phyloP scores from a whole-genome alignment of 2,797 vertebrate genomes.

The Anabacerthia variegaticeps region DNA sequence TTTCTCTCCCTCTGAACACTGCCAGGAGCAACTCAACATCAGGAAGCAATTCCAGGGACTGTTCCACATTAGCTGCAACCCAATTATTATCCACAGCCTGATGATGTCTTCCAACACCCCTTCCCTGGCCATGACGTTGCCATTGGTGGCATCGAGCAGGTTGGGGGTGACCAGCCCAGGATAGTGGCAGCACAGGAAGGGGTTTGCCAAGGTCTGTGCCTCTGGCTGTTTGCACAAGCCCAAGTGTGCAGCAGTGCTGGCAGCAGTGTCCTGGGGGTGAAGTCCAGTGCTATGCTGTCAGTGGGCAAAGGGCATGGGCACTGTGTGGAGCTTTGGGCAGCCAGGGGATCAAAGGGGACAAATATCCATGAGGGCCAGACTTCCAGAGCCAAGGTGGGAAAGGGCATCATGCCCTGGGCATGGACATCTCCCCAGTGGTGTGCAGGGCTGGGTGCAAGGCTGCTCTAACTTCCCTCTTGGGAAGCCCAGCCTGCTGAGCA shows the following conservation, averaged over 20 bases:
- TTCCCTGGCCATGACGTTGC: rapidly evolving
- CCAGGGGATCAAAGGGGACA: not conserved
- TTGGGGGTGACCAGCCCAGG: not conserved
- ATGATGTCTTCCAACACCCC: not conserved
- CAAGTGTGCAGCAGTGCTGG: not conserved
- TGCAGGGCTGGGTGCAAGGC: not conserved
- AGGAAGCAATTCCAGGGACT: conserved; percentile 14
- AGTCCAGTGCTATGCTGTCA: not conserved
- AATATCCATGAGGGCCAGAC: not conserved
- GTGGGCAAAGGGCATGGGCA: not conserved
- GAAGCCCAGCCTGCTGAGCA: not conserved
- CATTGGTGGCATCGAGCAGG: rapidly evolving
- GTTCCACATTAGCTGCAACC: conserved; percentile 5
- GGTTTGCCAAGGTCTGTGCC: not conserved
- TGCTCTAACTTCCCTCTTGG: not conserved
- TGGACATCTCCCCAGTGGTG: not conserved
- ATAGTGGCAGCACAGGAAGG: not conserved
- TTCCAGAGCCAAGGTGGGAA: not conserved
- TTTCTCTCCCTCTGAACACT: conserved; percentile 11
- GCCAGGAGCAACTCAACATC: conserved; percentile 23
- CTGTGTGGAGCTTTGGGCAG: not conserved
- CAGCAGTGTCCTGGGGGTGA: not conserved
- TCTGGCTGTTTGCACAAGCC: not conserved
- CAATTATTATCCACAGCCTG: not conserved
- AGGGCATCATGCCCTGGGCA: not conserved